phyloP scores from a whole-genome alignment of 2,113 vertebrate genomes.

The Centropristis striata region DNA sequence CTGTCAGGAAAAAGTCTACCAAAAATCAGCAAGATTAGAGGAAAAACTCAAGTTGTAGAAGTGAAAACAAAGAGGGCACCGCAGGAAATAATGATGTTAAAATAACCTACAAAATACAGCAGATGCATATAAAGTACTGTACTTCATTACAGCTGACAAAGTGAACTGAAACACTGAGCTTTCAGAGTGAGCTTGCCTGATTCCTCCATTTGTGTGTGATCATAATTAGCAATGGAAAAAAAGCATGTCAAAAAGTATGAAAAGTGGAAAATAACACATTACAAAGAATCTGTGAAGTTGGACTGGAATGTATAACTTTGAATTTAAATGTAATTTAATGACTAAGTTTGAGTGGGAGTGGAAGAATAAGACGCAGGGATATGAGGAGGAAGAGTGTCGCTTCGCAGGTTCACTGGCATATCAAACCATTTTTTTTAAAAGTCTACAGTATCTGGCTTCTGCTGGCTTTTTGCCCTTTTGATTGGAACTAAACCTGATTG shows the following conservation, averaged over 20 bases:
- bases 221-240: conserved; percentile 43
- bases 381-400: conserved; percentile 36
- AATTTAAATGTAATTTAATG: conserved; percentile 48
- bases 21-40: conserved; percentile 5
- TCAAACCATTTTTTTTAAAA: background rate
- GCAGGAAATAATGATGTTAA: conserved; percentile 7
- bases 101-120: background rate
- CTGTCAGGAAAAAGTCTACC: background rate
- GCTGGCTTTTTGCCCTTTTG: conserved; percentile 17
- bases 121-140: conserved; percentile 6
- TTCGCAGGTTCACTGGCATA: conserved; percentile 25
- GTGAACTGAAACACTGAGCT: conserved; percentile 1
- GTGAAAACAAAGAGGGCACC: background rate
- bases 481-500: conserved; percentile 23
- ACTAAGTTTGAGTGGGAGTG: conserved; percentile 55
- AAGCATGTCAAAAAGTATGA: conserved; percentile 30
- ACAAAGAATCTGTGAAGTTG: conserved; percentile 27
- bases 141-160: conserved; percentile 38
- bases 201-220: conserved; percentile 10
- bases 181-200: conserved; percentile 12
- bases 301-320: conserved; percentile 18
- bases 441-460: background rate
- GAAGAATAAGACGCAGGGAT: conserved; percentile 26
- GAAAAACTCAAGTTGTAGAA: conserved; percentile 7
- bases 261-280: conserved; percentile 44